Evolutionary conservation across 2,113 vertebrate species (phyloP).

Genomic region (Tenebrosternarchus preto): DNA sequence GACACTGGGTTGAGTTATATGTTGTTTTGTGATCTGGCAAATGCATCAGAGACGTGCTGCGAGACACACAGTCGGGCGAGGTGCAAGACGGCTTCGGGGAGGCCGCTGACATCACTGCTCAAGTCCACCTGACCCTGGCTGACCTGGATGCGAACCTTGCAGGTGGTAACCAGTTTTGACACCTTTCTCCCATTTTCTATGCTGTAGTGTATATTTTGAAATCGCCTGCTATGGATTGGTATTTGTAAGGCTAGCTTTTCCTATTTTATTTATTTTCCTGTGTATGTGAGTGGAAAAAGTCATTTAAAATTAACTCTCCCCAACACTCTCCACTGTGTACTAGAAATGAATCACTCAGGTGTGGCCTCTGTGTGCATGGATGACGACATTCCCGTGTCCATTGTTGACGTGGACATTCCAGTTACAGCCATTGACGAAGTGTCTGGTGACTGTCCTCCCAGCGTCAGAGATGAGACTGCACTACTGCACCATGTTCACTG

Average conservation of each 20-base stretch:
- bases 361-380: constrained; percentile 6
- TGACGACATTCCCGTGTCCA: constrained; percentile 52
- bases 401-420: constrained; percentile 79
- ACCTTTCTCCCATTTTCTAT: no score
- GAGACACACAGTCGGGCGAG: constrained; percentile 45
- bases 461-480: constrained; percentile 50
- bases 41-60: constrained; percentile 43
- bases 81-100: constrained; percentile 61
- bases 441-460: constrained; percentile 63
- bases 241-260: not conserved
- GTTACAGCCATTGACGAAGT: constrained; percentile 90
- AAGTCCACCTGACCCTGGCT: constrained; percentile 73
- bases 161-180: constrained; percentile 73
- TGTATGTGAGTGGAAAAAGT: not conserved
- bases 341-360: constrained; percentile 31
- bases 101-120: constrained; percentile 63
- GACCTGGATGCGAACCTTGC: constrained; percentile 77
- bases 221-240: no score
- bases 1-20: not conserved
- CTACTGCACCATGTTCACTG: constrained; percentile 34
- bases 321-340: not conserved
- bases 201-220: no score
- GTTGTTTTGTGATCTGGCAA: not conserved
- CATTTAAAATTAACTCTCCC: not conserved
- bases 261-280: not conserved